Evolutionary conservation across 2,113 vertebrate genomes (phyloP).

Genomic region (Ranitomeya imitator): DNA sequence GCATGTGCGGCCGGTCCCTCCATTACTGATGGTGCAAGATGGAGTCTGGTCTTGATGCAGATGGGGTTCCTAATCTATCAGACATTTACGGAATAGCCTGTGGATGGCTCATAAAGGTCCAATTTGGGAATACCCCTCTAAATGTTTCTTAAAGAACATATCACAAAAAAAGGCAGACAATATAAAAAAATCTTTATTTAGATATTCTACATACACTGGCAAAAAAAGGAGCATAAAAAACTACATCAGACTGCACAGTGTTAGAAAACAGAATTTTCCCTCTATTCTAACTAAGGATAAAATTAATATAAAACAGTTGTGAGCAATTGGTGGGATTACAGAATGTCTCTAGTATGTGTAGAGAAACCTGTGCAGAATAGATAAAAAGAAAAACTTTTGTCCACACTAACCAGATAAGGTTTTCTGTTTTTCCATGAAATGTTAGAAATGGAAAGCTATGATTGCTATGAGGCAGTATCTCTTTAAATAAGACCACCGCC

Average conservation of each 20-base stretch:
- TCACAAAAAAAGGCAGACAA: conserved; percentile 57
- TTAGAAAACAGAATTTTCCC: conserved; percentile 65
- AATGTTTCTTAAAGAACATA: background rate
- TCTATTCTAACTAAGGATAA: background rate
- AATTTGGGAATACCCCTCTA: background rate
- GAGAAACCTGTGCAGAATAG: background rate
- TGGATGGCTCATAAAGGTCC: too few relatives aligned
- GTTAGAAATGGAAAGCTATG: background rate
- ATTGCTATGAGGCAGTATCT: background rate
- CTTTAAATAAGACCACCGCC: background rate
- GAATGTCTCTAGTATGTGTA: background rate
- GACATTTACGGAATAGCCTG: too few relatives aligned
- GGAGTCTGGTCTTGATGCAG: too few relatives aligned
- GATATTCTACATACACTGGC: conserved; percentile 68
- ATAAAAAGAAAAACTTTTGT: background rate
- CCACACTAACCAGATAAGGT: background rate
- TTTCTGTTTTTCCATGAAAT: background rate
- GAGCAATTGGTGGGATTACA: background rate
- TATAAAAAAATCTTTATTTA: conserved; percentile 66
- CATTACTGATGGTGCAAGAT: too few relatives aligned
- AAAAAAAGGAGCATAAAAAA: conserved; percentile 49
- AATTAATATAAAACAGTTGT: conserved; percentile 61
- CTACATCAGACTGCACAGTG: conserved; percentile 70
- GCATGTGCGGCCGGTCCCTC: too few relatives aligned
- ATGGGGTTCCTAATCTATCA: too few relatives aligned